phyloP scores from a whole-genome alignment of 2,113 vertebrate genomes.

The Oenanthe oenanthe region DNA sequence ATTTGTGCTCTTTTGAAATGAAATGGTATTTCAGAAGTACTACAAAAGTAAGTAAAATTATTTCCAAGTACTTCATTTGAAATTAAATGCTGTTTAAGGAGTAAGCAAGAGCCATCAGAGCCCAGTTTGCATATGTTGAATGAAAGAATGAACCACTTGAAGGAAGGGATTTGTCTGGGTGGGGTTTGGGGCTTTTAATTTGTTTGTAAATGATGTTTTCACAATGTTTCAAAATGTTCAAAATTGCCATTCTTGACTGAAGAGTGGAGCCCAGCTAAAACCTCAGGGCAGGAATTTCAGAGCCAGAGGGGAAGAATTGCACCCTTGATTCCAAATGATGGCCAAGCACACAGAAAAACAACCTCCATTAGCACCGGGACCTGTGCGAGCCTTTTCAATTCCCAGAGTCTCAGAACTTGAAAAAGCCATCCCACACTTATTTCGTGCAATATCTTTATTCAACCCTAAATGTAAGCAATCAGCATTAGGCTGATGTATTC shows the following conservation, averaged over 20 bases:
- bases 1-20: not conserved
- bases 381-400: not conserved
- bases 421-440: not conserved
- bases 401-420: not conserved
- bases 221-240: not conserved
- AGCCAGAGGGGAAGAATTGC: not conserved
- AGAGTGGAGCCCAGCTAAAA: not conserved
- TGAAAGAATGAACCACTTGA: not conserved
- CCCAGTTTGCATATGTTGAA: not conserved
- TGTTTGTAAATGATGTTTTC: not conserved
- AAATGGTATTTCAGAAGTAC: not conserved
- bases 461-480: constrained; percentile 39
- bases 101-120: not conserved
- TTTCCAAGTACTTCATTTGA: not conserved
- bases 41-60: not conserved
- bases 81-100: not conserved
- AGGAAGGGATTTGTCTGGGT: not conserved
- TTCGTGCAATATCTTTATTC: constrained; percentile 53
- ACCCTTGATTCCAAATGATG: not conserved
- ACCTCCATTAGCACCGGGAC: not conserved
- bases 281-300: not conserved
- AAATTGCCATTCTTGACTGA: not conserved
- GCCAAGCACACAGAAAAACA: not conserved
- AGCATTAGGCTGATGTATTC: constrained; percentile 60
- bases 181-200: not conserved